These are phyloP conservation scores for Iphiclides podalirius DNA, from an alignment of 2,888 invertebrate species.

Conservation along the genomic window DNA sequence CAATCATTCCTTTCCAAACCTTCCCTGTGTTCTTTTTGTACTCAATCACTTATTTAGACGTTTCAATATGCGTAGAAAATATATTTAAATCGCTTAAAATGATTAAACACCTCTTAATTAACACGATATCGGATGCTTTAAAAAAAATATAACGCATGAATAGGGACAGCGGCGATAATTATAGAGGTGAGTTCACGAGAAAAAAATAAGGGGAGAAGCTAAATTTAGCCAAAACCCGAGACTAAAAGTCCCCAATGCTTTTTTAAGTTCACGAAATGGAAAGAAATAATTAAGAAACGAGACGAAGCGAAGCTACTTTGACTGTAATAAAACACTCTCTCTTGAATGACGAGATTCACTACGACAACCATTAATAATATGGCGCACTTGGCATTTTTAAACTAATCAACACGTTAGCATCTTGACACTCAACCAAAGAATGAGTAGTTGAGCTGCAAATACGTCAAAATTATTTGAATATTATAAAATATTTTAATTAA, in stretches of 20 bases:
- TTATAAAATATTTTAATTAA: neutral
- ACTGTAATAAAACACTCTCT: slow-evolving; percentile 68
- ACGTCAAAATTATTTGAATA: too few species aligned
- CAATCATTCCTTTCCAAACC: too few species aligned
- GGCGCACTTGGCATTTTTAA: slow-evolving; percentile 42
- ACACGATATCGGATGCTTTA: slow-evolving; percentile 11
- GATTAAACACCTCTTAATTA: slow-evolving; percentile 15
- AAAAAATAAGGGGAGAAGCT: slow-evolving; percentile 49
- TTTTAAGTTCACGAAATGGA: slow-evolving; percentile 60
- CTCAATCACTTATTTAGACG: too few species aligned
- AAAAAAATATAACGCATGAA: slow-evolving; percentile 40
- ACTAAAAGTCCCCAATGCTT: slow-evolving; percentile 57
- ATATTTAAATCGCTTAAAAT: slow-evolving; percentile 7
- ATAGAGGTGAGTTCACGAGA: slow-evolving; percentile 48
- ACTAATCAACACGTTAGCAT: neutral
- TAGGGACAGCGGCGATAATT: slow-evolving; percentile 54
- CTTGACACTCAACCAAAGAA: slow-evolving; percentile 2
- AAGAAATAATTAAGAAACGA: slow-evolving; percentile 73
- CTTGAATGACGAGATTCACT: slow-evolving; percentile 61
- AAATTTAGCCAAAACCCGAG: slow-evolving; percentile 74
- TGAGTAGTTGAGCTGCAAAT: neutral
- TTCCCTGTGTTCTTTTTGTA: too few species aligned
- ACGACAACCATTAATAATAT: slow-evolving; percentile 45
- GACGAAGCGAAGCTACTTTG: slow-evolving; percentile 51
- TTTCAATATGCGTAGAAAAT: too few species aligned